These are phyloP conservation scores for Acromyrmex heyeri DNA, from an alignment of 1,140 invertebrate species.

Conservation along the genomic window DNA sequence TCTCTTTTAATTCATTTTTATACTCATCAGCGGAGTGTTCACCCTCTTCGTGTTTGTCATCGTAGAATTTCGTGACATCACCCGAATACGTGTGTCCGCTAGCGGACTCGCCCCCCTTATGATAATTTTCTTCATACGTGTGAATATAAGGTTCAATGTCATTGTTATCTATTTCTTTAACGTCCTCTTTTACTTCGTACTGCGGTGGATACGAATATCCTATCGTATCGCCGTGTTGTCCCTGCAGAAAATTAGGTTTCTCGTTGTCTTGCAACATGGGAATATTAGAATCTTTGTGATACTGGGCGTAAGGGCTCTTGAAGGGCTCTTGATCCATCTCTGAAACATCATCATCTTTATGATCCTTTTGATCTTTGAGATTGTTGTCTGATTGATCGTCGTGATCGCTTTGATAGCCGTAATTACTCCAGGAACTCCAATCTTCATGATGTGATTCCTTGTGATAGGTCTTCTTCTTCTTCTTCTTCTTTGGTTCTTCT, in stretches of 20 bases:
- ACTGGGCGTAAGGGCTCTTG: not conserved
- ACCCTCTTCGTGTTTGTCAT: constrained; percentile 78
- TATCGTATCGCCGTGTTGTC: constrained; percentile 26
- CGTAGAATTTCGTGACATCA: constrained; percentile 80
- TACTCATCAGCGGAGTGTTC: constrained; percentile 84
- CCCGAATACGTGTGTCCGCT: constrained; percentile 77
- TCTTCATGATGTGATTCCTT: constrained; percentile 86
- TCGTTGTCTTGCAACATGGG: constrained; percentile 29
- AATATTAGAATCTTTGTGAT: constrained; percentile 40
- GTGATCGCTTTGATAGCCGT: constrained; percentile 79
- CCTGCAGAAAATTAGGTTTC: constrained; percentile 28
- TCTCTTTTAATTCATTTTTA: constrained; percentile 83
- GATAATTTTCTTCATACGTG: constrained; percentile 78
- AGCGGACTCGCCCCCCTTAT: constrained; percentile 71
- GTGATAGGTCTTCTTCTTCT: constrained; percentile 55
- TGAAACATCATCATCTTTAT: not conserved
- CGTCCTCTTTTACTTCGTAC: constrained; percentile 77
- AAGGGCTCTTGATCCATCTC: not conserved
- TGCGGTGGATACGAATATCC: constrained; percentile 79
- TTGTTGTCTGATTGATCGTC: constrained; percentile 56
- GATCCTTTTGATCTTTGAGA: constrained; percentile 28
- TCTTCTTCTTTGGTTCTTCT: constrained; percentile 69
- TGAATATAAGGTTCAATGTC: constrained; percentile 74
- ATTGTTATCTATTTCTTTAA: constrained; percentile 77
- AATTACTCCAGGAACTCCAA: constrained; percentile 80